phyloP scores from a whole-genome alignment of 2,888 invertebrate genomes.

The Macrosiphum euphorbiae region DNA sequence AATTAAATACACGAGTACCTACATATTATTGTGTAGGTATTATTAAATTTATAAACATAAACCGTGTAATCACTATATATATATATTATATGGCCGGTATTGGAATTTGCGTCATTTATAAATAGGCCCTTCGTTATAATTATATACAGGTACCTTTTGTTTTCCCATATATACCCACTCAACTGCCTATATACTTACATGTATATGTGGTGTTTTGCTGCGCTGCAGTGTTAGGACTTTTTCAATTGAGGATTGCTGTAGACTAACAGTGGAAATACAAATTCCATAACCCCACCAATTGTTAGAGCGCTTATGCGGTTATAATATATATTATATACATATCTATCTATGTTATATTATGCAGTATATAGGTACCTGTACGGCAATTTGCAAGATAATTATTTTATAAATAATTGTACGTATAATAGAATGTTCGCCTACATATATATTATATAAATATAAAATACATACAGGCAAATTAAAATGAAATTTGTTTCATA shows the following conservation, averaged over 20 bases:
- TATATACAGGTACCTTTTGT: conserved; percentile 9
- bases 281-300: not conserved
- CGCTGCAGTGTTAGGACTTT: not conserved
- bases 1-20: not conserved
- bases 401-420: conserved; percentile 1
- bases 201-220: not conserved
- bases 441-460: too few species aligned
- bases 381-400: not conserved
- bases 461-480: not conserved
- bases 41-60: not conserved
- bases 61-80: not conserved
- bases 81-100: not conserved
- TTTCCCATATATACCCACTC: not conserved
- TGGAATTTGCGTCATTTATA: not conserved
- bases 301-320: not conserved
- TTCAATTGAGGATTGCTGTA: not conserved
- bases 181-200: not conserved
- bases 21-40: not conserved
- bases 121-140: conserved; percentile 8
- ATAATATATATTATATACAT: not conserved
- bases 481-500: not conserved
- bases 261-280: not conserved
- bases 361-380: not conserved
- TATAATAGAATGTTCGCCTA: not conserved
- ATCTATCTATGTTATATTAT: not conserved